Conservation (phyloP, 2,888 invertebrate genomes). For the Hyles lineata region DNA sequence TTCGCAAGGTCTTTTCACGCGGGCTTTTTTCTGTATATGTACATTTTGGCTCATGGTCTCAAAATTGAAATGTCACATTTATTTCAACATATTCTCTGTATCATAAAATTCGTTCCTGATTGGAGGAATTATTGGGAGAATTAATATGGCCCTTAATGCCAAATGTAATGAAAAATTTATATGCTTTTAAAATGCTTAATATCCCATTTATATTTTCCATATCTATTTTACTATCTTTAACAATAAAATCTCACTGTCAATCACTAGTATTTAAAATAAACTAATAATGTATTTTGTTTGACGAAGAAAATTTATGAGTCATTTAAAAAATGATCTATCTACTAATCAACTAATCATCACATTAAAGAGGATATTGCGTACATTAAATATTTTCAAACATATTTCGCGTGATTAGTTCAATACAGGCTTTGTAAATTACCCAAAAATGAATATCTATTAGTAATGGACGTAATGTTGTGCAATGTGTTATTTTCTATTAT, state of each 20-base stretch:
- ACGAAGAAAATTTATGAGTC: background rate
- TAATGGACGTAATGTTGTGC: background rate
- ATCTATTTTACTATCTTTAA: too few species aligned
- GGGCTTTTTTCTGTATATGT: conserved; percentile 12
- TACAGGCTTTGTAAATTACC: conserved; percentile 6
- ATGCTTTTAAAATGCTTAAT: too few species aligned
- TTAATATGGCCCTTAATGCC: background rate
- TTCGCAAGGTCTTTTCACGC: conserved; percentile 13
- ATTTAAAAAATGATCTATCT: background rate
- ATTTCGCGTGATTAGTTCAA: background rate
- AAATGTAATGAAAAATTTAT: too few species aligned
- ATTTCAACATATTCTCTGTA: background rate
- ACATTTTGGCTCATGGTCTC: conserved; percentile 16
- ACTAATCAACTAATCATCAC: background rate
- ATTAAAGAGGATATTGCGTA: conserved; percentile 14
- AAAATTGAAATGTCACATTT: conserved; percentile 1
- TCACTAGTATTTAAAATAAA: too few species aligned
- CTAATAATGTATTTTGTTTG: background rate
- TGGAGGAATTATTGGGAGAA: background rate
- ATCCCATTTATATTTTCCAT: too few species aligned
- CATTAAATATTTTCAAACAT: background rate
- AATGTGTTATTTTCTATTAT: background rate
- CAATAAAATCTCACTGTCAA: too few species aligned
- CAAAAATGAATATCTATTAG: background rate
- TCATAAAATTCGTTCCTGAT: too few species aligned